Evolutionary conservation across 2,113 vertebrate genomes (phyloP).

Genomic region (Gracilinanus agilis): DNA sequence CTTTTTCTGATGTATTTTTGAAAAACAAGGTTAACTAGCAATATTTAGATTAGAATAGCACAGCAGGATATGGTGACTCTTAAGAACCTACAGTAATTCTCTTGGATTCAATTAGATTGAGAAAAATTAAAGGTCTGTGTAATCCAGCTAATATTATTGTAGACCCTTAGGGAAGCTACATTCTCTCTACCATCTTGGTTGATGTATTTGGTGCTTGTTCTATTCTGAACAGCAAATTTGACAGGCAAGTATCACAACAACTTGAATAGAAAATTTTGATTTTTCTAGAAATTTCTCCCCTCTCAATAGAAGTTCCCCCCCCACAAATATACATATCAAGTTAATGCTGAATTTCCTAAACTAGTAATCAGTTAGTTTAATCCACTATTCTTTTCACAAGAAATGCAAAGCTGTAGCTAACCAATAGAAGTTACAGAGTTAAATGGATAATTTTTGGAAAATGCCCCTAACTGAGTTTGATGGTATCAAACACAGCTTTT

Average conservation of each 20-base stretch:
- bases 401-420: constrained; percentile 25
- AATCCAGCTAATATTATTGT: not conserved
- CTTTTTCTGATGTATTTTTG: constrained; percentile 65
- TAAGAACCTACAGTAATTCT: constrained; percentile 68
- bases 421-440: constrained; percentile 30
- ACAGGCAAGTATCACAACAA: not conserved
- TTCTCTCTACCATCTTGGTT: constrained; percentile 21
- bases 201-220: constrained; percentile 39
- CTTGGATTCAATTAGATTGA: constrained; percentile 60
- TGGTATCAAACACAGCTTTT: not conserved
- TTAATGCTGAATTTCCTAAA: constrained; percentile 39
- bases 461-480: not conserved
- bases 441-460: constrained; percentile 32
- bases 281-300: not conserved
- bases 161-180: constrained; percentile 54
- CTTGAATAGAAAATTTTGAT: not conserved
- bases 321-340: not conserved
- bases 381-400: not conserved
- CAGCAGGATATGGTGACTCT: constrained; percentile 52
- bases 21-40: constrained; percentile 63
- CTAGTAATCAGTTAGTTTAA: constrained; percentile 10
- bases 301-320: not conserved
- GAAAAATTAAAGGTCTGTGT: constrained; percentile 62
- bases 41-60: constrained; percentile 60
- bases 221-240: constrained; percentile 61